phyloP scores from a whole-genome alignment of 2,113 vertebrate species.

The Campylomormyrus tamandua region DNA sequence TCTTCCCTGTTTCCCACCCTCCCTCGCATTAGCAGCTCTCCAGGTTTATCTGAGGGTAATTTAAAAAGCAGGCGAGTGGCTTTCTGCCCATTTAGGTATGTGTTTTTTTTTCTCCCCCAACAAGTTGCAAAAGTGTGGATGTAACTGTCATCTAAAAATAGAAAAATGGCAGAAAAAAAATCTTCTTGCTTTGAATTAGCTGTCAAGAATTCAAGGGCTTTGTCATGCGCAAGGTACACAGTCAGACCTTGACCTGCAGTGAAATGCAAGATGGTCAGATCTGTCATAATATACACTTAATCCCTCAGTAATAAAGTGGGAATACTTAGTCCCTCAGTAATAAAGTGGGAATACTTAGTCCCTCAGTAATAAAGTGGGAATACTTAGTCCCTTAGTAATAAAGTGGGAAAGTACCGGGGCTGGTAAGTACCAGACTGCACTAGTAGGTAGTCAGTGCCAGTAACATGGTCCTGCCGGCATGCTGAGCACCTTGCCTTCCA shows the following conservation, averaged over 20 bases:
- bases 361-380: neutral
- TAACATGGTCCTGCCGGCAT: slow-evolving; percentile 45
- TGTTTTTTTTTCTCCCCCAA: neutral
- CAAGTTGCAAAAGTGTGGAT: neutral
- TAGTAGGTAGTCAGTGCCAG: slow-evolving; percentile 39
- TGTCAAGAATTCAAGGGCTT: neutral
- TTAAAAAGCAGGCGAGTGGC: neutral
- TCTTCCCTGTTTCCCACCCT: neutral
- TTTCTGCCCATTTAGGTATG: neutral
- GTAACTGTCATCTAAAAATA: neutral
- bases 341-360: neutral
- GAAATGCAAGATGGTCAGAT: neutral
- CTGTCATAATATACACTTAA: neutral
- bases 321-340: neutral
- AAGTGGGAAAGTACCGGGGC: neutral
- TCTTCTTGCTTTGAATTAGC: neutral
- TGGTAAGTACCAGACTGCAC: slow-evolving; percentile 13
- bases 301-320: neutral
- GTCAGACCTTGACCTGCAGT: neutral
- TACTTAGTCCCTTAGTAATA: neutral
- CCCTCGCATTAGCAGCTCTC: neutral
- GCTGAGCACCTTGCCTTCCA: slow-evolving; percentile 25
- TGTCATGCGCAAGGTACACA: neutral
- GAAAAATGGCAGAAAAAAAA: neutral
- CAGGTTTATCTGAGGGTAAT: neutral